Evolutionary conservation across 2,113 vertebrate species (phyloP).

Genomic region (Thamnaconus septentrionalis): DNA sequence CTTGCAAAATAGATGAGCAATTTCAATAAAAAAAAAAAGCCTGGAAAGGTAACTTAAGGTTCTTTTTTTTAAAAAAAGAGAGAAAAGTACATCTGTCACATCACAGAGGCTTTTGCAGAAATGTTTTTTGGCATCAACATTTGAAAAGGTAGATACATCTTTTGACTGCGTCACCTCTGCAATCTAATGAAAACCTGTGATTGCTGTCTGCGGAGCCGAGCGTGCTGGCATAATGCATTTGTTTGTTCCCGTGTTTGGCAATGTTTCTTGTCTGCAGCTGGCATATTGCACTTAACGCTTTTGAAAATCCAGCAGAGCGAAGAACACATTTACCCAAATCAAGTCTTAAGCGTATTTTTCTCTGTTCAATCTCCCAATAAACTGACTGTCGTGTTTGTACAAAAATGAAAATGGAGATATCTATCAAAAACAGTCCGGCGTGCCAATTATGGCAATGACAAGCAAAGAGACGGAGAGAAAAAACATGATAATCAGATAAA

Average conservation of each 20-base stretch:
- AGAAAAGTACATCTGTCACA: constrained; percentile 5
- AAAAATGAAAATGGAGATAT: constrained; percentile 6
- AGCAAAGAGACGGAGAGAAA: background rate
- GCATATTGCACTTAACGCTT: constrained; percentile 8
- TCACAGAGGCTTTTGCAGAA: no score
- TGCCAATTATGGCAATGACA: background rate
- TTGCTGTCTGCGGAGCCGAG: background rate
- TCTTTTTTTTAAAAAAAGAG: background rate
- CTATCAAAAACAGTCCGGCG: background rate
- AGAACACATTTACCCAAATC: background rate
- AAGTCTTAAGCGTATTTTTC: constrained; percentile 18
- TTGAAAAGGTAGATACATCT: no score
- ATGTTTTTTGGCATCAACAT: no score
- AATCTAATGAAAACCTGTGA: background rate
- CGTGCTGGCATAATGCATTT: background rate
- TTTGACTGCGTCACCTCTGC: background rate
- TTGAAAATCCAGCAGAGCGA: constrained; percentile 2
- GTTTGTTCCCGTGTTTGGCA: background rate
- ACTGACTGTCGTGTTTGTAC: background rate
- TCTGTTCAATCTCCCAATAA: constrained; percentile 6
- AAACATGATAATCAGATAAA: no score
- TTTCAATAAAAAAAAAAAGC: background rate
- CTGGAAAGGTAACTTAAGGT: background rate
- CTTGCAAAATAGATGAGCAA: background rate
- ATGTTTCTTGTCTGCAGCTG: constrained; percentile 3